These are phyloP conservation scores for Acanthopleura granulata DNA, from an alignment of 2,888 invertebrate species.

Conservation along the genomic window DNA sequence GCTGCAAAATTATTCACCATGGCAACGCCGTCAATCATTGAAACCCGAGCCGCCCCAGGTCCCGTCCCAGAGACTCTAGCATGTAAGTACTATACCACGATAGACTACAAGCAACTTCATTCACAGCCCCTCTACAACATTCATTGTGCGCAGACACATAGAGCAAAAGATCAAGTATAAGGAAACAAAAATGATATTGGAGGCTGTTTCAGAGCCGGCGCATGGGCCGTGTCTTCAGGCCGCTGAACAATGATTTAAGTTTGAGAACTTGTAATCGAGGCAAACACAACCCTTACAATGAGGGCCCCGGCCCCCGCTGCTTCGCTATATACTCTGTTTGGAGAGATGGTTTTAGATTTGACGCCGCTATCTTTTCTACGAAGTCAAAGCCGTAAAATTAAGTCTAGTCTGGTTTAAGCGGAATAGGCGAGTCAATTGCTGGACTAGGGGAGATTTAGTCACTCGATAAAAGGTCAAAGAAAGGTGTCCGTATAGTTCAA, in stretches of 20 bases:
- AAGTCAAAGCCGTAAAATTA: constrained; percentile 20
- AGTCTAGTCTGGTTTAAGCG: not conserved
- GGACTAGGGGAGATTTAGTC: too few relatives aligned
- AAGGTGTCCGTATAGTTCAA: too few relatives aligned
- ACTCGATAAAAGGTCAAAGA: too few relatives aligned
- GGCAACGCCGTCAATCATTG: constrained; percentile 62
- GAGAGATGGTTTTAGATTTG: constrained; percentile 7
- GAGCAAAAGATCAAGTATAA: constrained; percentile 13
- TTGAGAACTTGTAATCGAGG: not conserved
- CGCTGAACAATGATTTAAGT: not conserved
- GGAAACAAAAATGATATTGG: constrained; percentile 4
- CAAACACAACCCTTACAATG: not conserved
- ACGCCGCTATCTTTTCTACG: constrained; percentile 12
- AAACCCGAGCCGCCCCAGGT: constrained; percentile 50
- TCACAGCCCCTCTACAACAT: not conserved
- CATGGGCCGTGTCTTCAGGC: constrained; percentile 9
- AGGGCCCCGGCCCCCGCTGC: not conserved
- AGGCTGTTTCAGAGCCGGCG: not conserved
- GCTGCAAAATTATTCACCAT: constrained; percentile 56
- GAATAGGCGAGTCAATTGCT: too few relatives aligned
- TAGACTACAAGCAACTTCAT: constrained; percentile 15
- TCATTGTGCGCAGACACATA: constrained; percentile 1
- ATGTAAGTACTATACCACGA: constrained; percentile 2
- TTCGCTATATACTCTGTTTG: not conserved
- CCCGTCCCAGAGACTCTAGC: not conserved